Evolutionary conservation across 2,888 invertebrate species (phyloP), one percentile per base, ranked within the genome.

Genomic region (Meteorus cinctellus): DNA sequence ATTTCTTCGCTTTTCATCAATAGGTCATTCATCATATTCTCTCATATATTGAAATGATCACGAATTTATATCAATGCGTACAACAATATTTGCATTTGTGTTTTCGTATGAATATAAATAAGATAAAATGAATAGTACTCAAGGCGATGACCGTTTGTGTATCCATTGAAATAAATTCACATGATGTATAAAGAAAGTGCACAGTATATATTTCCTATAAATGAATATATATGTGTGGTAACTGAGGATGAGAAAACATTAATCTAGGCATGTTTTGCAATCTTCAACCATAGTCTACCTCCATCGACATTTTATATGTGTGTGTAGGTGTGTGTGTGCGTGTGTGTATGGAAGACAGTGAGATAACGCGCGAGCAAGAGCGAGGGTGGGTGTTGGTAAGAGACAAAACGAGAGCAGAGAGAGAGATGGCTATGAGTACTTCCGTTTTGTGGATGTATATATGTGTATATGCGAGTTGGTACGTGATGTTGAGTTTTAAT

Each of bases 241-340:
- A 78, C 80, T 77, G 82, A 85, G 87, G 81, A 88, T 87, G 89
- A 88, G 89, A 89, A 89, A 88, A 88, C 87, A 89, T 89, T 89
- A 89, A 89, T 89, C 89, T 89, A 88, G 89, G 86, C 88, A 88
- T 86, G 87, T 88, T 89, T 88, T 87, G 88, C 84, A 87, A 87
- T 88, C 87, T 87, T 85, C 84, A 76, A 76, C 84, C 81, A 79
- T 81, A 81, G 51, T 63, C 74, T 75, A 73, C 69, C 77, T 76
- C 66, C 76, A 72, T 71, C 59, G 29, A 65, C 72, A 72, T 72
- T 68, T 74, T 73, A 69, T 62, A 67, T 74, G 76, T 72, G 41
- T 71, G 70, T 67, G 60, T 67, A 70, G 66, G 62, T 55, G 59
- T 48, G 55, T 29, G 19, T 16, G 6, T 45, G 16, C 4, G 16